Base-by-base conservation (phyloP, 2,888 invertebrate species). In the Poecilus cupreus region DNA sequence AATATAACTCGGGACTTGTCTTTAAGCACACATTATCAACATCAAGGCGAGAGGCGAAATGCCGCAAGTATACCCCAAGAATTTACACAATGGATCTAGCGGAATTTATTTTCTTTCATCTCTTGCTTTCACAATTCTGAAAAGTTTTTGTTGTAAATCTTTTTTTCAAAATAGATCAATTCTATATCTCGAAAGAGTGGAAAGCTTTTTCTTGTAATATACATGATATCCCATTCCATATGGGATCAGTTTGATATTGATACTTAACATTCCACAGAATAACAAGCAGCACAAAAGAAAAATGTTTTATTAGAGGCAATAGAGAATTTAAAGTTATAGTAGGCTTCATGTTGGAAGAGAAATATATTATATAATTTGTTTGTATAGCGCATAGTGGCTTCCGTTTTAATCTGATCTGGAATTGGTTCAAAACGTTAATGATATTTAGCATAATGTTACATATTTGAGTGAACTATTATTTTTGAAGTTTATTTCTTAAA, bases 121-220 rank as follows among this genome's bases (percentile, higher is more conserved):
- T 54, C 24, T 39, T 26, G 54, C 57, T 57, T 76, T 37, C 57
- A 54, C 57, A 37, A 54, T 54, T 76, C 54, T 54, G 57, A 37
- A 75, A 76, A 76, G 76, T 57, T 77, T 77, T 77, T 77, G 60
- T 64, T 75, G 75, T 75, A 75, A 75, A 54, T 75, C 75, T 75
- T 75, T 75, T 68, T 75, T 72, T 39, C 22, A 32, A 54, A 75
- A 75, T 75, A 75, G 51, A 43, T 75, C 75, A 72, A 72, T 72
- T 72, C 72, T 72, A 72, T 72, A 46, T 46, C 49, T 72, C 74
- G 8, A 75, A 32, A 32, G 18, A 75, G 51, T 51, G 46, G 49
- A 72, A 72, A 72, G 72, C 72, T 46, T 72, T 72, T 72, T 72
- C 70, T 43, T 70, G 39, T 70, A 24, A 60, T 60, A 13, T 60